A percentile compares a stretch with the other conserved stretches of the same genome.
These are phyloP conservation scores for Rhipidura dahli DNA, from an alignment of 2,113 vertebrate species.

Conservation along the genomic window DNA sequence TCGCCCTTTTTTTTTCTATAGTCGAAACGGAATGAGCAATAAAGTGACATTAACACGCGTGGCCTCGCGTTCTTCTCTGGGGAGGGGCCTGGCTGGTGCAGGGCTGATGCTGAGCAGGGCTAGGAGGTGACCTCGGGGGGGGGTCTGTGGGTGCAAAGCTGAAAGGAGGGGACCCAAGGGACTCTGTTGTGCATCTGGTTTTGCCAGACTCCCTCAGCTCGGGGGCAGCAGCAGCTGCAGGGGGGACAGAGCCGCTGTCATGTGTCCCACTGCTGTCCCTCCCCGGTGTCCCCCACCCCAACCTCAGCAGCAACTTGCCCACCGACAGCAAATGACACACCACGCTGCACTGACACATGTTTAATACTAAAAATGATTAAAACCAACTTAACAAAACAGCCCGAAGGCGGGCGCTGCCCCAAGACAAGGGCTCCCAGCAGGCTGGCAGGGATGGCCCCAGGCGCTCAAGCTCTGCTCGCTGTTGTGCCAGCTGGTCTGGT, in stretches of 20 bases:
- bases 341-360: background rate
- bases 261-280: background rate
- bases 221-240: background rate
- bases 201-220: rapidly evolving
- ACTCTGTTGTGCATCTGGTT: background rate
- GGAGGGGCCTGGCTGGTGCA: too few species aligned
- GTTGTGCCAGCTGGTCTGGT: background rate
- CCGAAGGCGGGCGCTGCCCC: background rate
- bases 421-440: background rate
- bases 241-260: background rate
- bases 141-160: background rate
- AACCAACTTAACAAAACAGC: slow-evolving; percentile 59
- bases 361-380: slow-evolving; percentile 74
- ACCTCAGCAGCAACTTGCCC: background rate
- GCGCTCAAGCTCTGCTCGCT: rapidly evolving
- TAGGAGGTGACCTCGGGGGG: background rate
- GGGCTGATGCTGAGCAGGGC: background rate
- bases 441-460: background rate
- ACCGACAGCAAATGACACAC: background rate
- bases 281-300: background rate
- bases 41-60: slow-evolving; percentile 47
- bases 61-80: background rate
- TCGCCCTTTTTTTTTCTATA: slow-evolving; percentile 48
- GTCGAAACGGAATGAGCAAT: slow-evolving; percentile 36
- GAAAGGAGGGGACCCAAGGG: background rate